Conservation (phyloP, 2,888 invertebrate genomes). For the Trachelus iudaicus region DNA sequence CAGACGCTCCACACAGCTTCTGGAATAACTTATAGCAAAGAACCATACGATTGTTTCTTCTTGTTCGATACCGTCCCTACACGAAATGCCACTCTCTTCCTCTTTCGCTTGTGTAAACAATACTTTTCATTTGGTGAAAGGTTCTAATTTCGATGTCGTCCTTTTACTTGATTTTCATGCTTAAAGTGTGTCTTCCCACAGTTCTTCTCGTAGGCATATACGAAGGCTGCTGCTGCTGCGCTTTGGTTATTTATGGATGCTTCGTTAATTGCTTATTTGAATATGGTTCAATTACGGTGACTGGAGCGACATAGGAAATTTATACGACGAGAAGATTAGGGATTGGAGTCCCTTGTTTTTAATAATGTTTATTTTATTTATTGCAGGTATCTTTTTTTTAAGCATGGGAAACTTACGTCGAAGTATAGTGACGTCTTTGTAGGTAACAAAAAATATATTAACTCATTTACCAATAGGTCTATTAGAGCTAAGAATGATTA, state of each 20-base stretch:
- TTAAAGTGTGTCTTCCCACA: neutral
- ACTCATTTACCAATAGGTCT: slow-evolving; percentile 6
- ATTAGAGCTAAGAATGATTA: slow-evolving; percentile 40
- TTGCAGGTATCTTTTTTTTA: neutral
- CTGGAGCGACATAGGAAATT: neutral
- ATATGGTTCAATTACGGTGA: neutral
- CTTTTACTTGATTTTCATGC: neutral
- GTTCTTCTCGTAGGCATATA: neutral
- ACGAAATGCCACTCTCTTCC: neutral
- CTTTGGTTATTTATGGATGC: neutral
- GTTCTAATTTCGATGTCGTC: neutral
- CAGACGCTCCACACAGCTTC: neutral
- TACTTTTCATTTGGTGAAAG: neutral
- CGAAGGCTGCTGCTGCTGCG: neutral
- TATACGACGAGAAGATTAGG: neutral
- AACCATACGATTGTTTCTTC: neutral
- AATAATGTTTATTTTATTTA: neutral
- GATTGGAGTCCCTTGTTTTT: neutral
- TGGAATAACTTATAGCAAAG: neutral
- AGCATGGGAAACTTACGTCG: neutral
- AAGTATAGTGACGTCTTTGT: neutral
- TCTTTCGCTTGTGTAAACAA: neutral
- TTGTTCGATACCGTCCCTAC: neutral
- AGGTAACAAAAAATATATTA: slow-evolving; percentile 1
- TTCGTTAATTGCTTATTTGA: neutral